Percentiles rank a stretch among this genome's conserved stretches.
These are phyloP conservation scores for Coreius guichenoti DNA, from an alignment of 2,797 vertebrate genomes.

Conservation along the genomic window DNA sequence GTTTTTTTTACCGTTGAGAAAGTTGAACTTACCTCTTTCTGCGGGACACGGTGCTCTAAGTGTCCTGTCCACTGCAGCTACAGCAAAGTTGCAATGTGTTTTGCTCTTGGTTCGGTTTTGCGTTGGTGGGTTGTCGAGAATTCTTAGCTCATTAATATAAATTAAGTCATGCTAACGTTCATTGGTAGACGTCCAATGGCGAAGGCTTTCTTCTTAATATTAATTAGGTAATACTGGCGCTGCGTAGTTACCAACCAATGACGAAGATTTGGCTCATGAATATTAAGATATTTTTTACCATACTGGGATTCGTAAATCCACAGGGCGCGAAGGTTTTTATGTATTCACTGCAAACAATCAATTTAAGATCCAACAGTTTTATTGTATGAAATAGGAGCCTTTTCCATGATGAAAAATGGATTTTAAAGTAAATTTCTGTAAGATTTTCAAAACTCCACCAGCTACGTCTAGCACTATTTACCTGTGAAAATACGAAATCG, in stretches of 20 bases:
- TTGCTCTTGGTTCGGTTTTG: neutral
- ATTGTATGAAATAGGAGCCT: neutral
- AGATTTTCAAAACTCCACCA: neutral
- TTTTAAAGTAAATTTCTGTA: neutral
- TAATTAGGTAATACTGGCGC: neutral
- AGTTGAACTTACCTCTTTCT: conserved; percentile 31
- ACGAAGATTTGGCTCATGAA: neutral
- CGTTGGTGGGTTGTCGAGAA: conserved; percentile 2
- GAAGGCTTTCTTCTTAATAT: neutral
- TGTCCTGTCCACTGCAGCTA: conserved; percentile 2
- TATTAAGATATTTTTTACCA: neutral
- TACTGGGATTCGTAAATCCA: neutral
- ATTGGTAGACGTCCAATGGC: neutral
- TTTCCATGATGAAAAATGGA: neutral
- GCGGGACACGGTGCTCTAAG: neutral
- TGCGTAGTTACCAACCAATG: neutral
- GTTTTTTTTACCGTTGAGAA: neutral
- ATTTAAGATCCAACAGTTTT: neutral
- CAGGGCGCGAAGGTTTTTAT: neutral
- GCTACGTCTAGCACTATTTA: neutral
- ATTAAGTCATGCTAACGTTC: neutral
- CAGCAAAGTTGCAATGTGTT: neutral
- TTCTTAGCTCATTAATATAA: conserved; percentile 16
- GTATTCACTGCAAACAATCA: neutral
- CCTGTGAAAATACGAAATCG: neutral